Conservation (phyloP, 1,140 invertebrate genomes). For the Drosophila watanabei region DNA sequence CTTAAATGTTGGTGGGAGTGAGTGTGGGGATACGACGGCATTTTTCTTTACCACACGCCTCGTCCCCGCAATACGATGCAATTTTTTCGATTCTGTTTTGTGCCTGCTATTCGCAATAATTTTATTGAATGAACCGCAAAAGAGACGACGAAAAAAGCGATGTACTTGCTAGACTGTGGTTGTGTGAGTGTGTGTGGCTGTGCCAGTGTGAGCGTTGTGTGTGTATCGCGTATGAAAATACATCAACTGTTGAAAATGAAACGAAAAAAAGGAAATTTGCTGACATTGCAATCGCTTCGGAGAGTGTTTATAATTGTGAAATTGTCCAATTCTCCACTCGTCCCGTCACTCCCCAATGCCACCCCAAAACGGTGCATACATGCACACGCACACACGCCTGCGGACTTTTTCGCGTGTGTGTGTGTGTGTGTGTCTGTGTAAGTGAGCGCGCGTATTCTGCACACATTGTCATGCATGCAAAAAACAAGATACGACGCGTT, state of each 20-base stretch:
- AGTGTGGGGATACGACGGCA: conserved; percentile 56
- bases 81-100: conserved; percentile 81
- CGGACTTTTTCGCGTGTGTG: conserved; percentile 5
- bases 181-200: conserved; percentile 26
- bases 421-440: conserved; percentile 25
- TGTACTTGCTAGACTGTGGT: conserved; percentile 60
- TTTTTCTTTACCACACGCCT: conserved; percentile 72
- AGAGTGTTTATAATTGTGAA: conserved; percentile 38
- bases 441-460: conserved; percentile 55
- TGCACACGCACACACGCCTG: conserved; percentile 18
- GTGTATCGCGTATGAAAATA: conserved; percentile 53
- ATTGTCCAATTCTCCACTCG: conserved; percentile 29
- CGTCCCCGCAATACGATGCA: conserved; percentile 71
- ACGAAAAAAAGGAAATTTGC: conserved; percentile 21
- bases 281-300: conserved; percentile 35
- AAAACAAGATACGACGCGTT: conserved; percentile 65
- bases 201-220: conserved; percentile 44
- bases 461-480: conserved; percentile 68
- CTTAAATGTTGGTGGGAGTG: conserved; percentile 9
- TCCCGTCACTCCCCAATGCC: conserved; percentile 28
- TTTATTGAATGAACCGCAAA: conserved; percentile 80
- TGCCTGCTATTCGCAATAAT: conserved; percentile 78
- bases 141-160: conserved; percentile 70
- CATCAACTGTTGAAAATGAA: conserved; percentile 30
- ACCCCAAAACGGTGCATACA: conserved; percentile 66